Base-by-base conservation (phyloP, 1,140 invertebrate genomes). In the Dryas iulia region DNA sequence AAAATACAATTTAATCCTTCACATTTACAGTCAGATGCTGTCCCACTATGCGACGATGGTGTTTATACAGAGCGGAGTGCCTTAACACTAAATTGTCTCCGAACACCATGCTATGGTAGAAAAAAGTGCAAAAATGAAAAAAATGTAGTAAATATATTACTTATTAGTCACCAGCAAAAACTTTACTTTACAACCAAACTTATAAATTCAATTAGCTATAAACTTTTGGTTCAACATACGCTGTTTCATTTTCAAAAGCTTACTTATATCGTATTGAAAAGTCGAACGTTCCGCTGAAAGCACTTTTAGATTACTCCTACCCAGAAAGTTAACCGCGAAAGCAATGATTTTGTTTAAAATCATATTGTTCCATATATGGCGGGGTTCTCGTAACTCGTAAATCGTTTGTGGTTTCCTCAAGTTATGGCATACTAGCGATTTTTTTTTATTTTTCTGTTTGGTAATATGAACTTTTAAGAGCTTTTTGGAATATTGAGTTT, bases 331-430 rank as follows among this genome's bases (percentile, higher is more conserved):
- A 76, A 79, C 78, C 73, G 64, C 76, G 69, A 72, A 71, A 72
- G 76, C 78, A 82, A 87, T 79, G 80, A 85, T 82, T 85, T 79
- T 76, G 74, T 81, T 85, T 87, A 85, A 85, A 85, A 85, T 76
- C 81, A 81, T 74, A 87, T 87, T 87, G 83, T 87, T 83, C 81
- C 73, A 72, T 79, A 77, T 78, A 79, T 73, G 77, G 78, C 58
- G 61, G 18, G 63, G 58, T 69, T 77, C 73, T 81, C 70, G 72
- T 74, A 82, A 74, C 75, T 79, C 79, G 76, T 85, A 83, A 84
- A 83, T 63, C 23, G 39, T 67, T 74, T 56, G 57, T 28, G 21
- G 58, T 68, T 65, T 59, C 52, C 54, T 18, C 61, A 72, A 71
- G 65, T 69, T 54, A 69, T 58, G 18, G 39, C 39, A 7, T 47